A percentile compares a stretch with the other conserved stretches of the same genome.
Evolutionary conservation across 1,140 invertebrate genomes (phyloP).

Genomic region (Pteromalus puparum): DNA sequence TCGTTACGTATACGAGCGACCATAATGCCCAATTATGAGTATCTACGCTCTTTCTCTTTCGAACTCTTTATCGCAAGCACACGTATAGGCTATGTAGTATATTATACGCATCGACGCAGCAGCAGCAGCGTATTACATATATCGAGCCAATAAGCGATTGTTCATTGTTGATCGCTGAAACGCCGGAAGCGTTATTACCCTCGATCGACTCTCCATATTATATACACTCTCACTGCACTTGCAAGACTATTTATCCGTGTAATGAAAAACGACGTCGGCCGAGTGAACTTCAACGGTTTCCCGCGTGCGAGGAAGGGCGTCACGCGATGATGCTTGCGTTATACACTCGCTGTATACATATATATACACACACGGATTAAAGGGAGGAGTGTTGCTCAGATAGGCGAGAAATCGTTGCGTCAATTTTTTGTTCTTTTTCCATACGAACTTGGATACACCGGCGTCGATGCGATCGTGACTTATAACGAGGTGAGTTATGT

Average conservation of each 20-base stretch:
- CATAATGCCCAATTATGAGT: neutral
- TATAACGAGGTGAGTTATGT: too few relatives aligned
- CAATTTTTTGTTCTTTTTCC: too few relatives aligned
- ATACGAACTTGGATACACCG: too few relatives aligned
- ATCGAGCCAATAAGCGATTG: conserved; percentile 38
- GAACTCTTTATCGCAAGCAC: too few relatives aligned
- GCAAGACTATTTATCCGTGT: conserved; percentile 30
- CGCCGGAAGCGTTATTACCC: conserved; percentile 46
- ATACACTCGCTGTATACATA: neutral
- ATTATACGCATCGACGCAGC: too few relatives aligned
- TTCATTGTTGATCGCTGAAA: conserved; percentile 32
- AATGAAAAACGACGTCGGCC: conserved; percentile 44
- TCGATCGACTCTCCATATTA: conserved; percentile 16
- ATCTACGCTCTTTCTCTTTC: neutral
- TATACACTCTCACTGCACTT: neutral
- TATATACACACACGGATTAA: neutral
- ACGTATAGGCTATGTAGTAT: too few relatives aligned
- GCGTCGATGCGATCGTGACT: too few relatives aligned
- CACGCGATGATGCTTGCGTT: neutral
- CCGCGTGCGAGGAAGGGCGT: neutral
- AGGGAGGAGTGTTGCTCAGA: neutral
- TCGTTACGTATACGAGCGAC: too few relatives aligned
- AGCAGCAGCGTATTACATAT: neutral
- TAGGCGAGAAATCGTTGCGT: too few relatives aligned
- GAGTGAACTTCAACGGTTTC: conserved; percentile 35